Conservation (phyloP, 1,140 invertebrate genomes). For the Antheraea pernyi region DNA sequence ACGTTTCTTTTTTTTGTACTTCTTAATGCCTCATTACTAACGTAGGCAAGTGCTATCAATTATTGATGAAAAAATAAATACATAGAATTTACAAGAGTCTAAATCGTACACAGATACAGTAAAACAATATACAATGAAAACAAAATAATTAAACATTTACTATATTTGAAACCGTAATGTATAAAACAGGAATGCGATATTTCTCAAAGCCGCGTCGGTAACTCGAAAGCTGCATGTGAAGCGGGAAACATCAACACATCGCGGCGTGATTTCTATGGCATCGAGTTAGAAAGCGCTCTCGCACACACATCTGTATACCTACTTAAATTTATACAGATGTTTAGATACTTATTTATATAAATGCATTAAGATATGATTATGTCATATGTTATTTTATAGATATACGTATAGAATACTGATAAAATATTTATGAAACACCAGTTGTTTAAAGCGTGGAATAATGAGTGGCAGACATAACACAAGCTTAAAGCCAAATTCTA, state of each 20-base stretch:
- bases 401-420: too few species aligned
- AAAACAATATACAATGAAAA: too few species aligned
- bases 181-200: constrained; percentile 18
- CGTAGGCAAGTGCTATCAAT: too few species aligned
- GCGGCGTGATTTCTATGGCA: background rate
- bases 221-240: constrained; percentile 4
- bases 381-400: background rate
- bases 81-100: too few species aligned
- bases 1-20: too few species aligned
- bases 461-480: too few species aligned
- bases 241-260: constrained; percentile 4
- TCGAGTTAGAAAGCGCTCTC: constrained; percentile 7
- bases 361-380: background rate
- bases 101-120: too few species aligned
- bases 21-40: too few species aligned
- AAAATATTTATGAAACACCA: too few species aligned
- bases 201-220: background rate
- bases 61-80: too few species aligned
- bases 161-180: background rate
- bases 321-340: background rate
- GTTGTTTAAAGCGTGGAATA: too few species aligned
- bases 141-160: background rate
- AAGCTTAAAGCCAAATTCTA: too few species aligned
- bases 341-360: background rate
- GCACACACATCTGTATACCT: background rate